Base-by-base conservation (phyloP, 2,888 invertebrate species). In the Apodemia zela region DNA sequence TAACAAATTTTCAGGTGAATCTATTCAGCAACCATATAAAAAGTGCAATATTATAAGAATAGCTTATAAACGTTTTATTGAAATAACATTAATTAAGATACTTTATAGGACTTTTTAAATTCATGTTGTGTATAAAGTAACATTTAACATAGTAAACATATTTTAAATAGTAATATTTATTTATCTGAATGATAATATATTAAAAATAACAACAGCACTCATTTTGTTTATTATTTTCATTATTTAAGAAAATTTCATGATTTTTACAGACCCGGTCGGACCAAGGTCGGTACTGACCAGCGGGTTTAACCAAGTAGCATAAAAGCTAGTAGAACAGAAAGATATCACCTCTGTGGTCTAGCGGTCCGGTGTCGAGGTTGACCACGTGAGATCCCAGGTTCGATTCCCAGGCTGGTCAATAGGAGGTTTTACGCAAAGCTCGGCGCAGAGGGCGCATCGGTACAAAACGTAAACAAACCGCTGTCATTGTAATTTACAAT, bases 141-240 rank as follows among this genome's bases (percentile, higher is more conserved):
- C 68, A 76, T 76, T 74, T 79, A 83, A 42, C 42, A 42, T 42
- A 42, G 42, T 80, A 76, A 73, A 73, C 77, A 78, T 83, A 72
- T 74, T 74, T 75, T 72, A 71, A 75, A 82, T 82, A 76, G 75
- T 78, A 79, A 74, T 84, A 73, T 85, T 85, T 85, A 85, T 87
- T 84, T 86, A 84, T 81, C 78, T 76, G 78, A 84, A 84, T 84
- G 81, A 80, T 85, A 87, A 85, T 85, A 86, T 85, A 75, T 81
- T 76, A 78, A 79, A 81, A 42, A 29, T 33, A 33, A 82, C 80
- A 82, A 76, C 75, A 79, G 82, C 78, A 60, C 64, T 61, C 78
- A 80, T 85, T 84, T 79, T 82, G 77, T 76, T 73, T 76, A 71
- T 67, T 61, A 67, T 68, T 72, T 71, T 74, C 68, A 68, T 71